Base-by-base conservation (phyloP, 2,888 invertebrate genomes). In the Morpho helenor region DNA sequence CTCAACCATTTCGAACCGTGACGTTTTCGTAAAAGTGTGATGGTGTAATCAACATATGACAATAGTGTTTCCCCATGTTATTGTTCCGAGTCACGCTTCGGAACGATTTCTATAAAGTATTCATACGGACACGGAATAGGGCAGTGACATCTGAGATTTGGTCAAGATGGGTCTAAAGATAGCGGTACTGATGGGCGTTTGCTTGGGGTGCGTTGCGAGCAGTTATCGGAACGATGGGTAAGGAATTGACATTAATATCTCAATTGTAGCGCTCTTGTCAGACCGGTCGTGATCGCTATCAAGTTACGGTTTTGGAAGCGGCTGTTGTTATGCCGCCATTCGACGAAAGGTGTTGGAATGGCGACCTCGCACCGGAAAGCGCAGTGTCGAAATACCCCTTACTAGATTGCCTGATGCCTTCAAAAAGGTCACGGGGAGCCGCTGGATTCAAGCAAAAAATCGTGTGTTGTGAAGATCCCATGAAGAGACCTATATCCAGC, bases 41-140 rank as follows among this genome's bases (percentile, higher is more conserved):
- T 87, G 84, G 76, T 73, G 80, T 70, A 84, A 86, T 60, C 65
- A 59, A 63, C 62, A 65, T 59, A 64, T 69, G 77, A 84, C 85
- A 87, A 84, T 83, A 67, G 76, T 72, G 75, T 87, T 88, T 87
- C 87, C 84, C 77, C 87, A 89, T 80, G 66, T 81, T 73, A 89
- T 89, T 89, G 89, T 89, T 73, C 75, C 65, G 70, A 74, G 52
- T 68, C 82, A 89, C 59, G 71, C 74, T 70, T 71, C 70, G 89
- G 89, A 89, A 89, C 89, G 87, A 71, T 64, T 66, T 66, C 77
- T 89, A 89, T 89, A 88, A 75, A 88, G 78, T 72, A 71, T 77
- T 74, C 61, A 79, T 77, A 71, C 75, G 73, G 74, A 76, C 69
- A 68, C 67, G 73, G 76, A 73, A 76, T 68, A 56, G 66, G 69